These are phyloP conservation scores for Paramisgurnus dabryanus DNA, from an alignment of 2,113 vertebrate genomes.

Conservation along the genomic window DNA sequence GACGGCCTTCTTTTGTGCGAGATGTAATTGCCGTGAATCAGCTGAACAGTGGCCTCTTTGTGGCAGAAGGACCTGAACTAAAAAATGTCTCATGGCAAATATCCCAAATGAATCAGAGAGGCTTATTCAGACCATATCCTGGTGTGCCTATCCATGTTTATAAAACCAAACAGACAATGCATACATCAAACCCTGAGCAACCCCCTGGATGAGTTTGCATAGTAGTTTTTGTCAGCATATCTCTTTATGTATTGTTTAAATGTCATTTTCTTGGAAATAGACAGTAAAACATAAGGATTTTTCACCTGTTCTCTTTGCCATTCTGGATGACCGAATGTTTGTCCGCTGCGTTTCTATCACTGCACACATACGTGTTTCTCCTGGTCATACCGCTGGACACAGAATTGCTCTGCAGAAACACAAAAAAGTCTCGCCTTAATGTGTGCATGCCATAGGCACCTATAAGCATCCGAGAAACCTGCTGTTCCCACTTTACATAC, in stretches of 20 bases:
- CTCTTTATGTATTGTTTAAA: no score
- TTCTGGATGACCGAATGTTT: slow-evolving; percentile 83
- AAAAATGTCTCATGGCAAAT: background rate
- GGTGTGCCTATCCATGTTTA: background rate
- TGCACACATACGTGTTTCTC: slow-evolving; percentile 91
- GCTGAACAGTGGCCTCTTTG: background rate
- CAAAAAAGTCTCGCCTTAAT: background rate
- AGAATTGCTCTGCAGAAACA: slow-evolving; percentile 77
- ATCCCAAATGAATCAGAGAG: background rate
- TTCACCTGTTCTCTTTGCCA: slow-evolving; percentile 80
- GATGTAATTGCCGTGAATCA: background rate
- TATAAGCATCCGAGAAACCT: no score
- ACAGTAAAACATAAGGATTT: no score
- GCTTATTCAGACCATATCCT: background rate
- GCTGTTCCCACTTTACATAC: background rate
- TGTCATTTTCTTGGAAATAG: no score
- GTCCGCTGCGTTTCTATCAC: slow-evolving; percentile 79
- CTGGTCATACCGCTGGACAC: slow-evolving; percentile 87
- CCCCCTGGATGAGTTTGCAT: no score
- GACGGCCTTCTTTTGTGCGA: background rate
- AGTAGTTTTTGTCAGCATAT: no score
- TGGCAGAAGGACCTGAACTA: background rate
- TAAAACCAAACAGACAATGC: background rate
- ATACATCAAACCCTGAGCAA: background rate
- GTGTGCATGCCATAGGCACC: no score